Base-by-base conservation (phyloP, 2,888 invertebrate species). In the Melanostoma scalare region DNA sequence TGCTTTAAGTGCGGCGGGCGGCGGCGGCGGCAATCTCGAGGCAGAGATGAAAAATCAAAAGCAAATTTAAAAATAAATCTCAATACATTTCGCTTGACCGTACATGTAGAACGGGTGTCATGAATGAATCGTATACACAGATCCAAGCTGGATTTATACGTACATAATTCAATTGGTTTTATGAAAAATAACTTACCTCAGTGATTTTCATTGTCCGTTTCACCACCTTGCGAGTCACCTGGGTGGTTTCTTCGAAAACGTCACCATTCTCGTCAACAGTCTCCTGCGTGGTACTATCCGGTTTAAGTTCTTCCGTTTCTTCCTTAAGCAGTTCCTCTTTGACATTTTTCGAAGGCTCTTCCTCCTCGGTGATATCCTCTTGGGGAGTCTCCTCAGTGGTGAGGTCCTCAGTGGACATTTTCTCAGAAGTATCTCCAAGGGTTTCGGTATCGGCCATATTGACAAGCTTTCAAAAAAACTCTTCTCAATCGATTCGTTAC, bases 131-230 rank as follows among this genome's bases (percentile, higher is more conserved):
- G 65, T 50, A 42, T 8, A 73, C 46, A 38, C 42, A 9, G 3
- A 36, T 46, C 38, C 33, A 61, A 53, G 1, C 2, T 6, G 6
- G 46, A 40, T 52, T 42, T 30, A n/a, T n/a, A 38, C 31, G 53
- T 36, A 46, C 68, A 8, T 60, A 33, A 20, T 9, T 36, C 35
- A 10, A 20, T 61, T 55, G 10, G 31, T 48, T 31, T 58, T 4
- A 2, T 35, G 10, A 40, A 6, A 31, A 31, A n/a, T 20, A 61
- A 88, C 90, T 88, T 75, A 90, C 90, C 90, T 90, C 90, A 75
- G 90, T 90, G 65, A 90, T 90, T 87, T 90, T 90, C 90, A 90
- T 90, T 74, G 90, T 90, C 58, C 90, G 89, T 75, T 90, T 90
- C 9, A 91, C 91, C 72, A 89, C 89, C 86, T 91, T 91, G 72